Base-by-base conservation (phyloP, 64 coral and sea anemone species). In the Stichodactyla mertensii region DNA sequence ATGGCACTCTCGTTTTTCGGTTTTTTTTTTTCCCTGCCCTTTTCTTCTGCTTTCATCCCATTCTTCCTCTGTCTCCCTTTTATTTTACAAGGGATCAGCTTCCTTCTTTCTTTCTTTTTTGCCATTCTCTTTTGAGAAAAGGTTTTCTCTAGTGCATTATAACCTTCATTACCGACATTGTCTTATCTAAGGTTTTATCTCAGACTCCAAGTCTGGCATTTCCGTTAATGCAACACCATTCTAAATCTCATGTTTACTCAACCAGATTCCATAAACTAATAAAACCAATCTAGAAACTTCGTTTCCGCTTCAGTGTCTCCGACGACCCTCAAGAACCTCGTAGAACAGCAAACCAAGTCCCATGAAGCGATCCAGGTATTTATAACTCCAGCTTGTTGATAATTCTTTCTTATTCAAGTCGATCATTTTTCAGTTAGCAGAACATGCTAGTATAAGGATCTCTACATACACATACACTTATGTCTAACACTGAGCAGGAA, bases 361-460 rank as follows among this genome's bases (percentile, higher is more conserved):
- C 91, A 93, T 77, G 94, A 90, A 74, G 94, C 94, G 6, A 96
- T 96, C 18, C 94, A 96, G 80, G 94, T 96, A 83, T 74, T 66
- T 7, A 66, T 7, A 22, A 31, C 69, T 31, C 4, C 4, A 26
- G 6, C 62, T 66, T 18, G 18, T 66, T 66, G 62, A 66, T 74
- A 74, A 74, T 31, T 74, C n/a, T 74, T 27, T 74, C 1, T 20
- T 12, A 74, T 74, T 27, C 69, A 74, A 10, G 7, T 31, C n/a
- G 11, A 74, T 12, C 7, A 27, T 74, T 28, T 31, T 74, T 31
- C 23, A 4, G 36, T 31, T 27, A 36, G 1, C n/a, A 74, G n/a
- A 26, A 74, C 69, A 74, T 74, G 69, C 69, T 66, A 74, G 24
- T 31, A 10, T 74, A 36, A 1, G 24, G 11, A 27, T 74, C 24